Percentiles rank a stretch among this genome's conserved stretches.
phyloP scores from a whole-genome alignment of 2,797 vertebrate genomes.

The Hapalemur alaotrensis region DNA sequence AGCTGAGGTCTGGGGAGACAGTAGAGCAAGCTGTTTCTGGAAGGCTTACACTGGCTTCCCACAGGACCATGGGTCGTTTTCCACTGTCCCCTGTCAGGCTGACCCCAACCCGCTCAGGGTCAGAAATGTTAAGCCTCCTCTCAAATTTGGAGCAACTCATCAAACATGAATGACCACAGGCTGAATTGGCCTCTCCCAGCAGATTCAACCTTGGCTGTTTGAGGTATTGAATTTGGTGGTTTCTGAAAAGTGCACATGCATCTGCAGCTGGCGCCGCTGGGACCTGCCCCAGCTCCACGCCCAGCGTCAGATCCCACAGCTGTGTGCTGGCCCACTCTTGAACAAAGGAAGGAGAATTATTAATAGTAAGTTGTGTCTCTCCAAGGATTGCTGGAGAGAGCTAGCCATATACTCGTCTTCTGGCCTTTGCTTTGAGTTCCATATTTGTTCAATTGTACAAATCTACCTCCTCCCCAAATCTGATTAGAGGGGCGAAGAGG shows the following conservation, averaged over 20 bases:
- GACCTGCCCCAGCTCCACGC: neutral
- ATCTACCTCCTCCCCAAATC: neutral
- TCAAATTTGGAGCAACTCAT: constrained; percentile 32
- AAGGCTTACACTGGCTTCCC: neutral
- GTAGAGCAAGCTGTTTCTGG: constrained; percentile 13
- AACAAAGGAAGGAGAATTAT: neutral
- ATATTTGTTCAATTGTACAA: neutral
- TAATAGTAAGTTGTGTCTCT: neutral
- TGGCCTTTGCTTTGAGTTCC: neutral
- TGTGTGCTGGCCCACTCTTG: neutral
- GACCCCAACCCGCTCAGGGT: neutral
- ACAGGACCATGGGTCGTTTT: neutral
- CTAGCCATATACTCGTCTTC: neutral
- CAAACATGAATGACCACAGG: neutral
- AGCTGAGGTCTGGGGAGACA: constrained; percentile 11
- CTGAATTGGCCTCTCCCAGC: neutral
- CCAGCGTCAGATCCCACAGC: neutral
- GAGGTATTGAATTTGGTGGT: constrained; percentile 40
- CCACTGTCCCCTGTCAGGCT: neutral
- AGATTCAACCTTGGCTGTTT: neutral
- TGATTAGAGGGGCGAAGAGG: neutral
- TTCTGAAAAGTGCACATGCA: constrained; percentile 2
- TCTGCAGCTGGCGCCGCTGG: neutral
- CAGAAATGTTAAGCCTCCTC: neutral
- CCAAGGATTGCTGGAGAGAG: neutral